Base-by-base conservation (phyloP, 2,797 vertebrate species). In the Cygnus olor region DNA sequence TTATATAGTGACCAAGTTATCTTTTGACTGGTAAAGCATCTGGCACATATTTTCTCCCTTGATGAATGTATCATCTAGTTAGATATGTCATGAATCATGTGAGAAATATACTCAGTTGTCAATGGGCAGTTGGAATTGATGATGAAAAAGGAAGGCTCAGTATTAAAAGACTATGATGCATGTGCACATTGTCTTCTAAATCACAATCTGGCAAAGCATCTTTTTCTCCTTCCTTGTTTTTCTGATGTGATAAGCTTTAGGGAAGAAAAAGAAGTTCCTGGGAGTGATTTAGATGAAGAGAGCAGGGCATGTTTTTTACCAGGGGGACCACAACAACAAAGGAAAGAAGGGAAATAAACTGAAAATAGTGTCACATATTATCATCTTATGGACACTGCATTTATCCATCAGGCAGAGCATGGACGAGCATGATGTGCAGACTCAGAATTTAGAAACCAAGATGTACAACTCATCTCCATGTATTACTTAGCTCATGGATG, bases 11-110 rank as follows among this genome's bases (percentile, higher is more conserved):
- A 77, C 40, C 69, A 28, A 63, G 27, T 44, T 82, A 57, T 54
- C 85, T 91, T 71, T 80, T 57, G 36, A 68, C 28, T 94, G 91
- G 69, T 36, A 71, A 93, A 93, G 47, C 47, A 78, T 85, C 82
- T 92, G 89, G 89, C 79, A 34, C 14, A 3, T 80, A 53, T 83
- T 78, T 91, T 71, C 17, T 88, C n/a, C 57, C 69, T 21, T 85
- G 61, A 34, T 80, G 56, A 69, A 83, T 24, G 14, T 53, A 40
- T 94, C 57, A 34, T 78, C 72, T 89, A 6, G 0, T 77, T 64
- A 78, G 69, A 71, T 73, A 47, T 93, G 81, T 56, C 64, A 20
- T 28, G 68, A 85, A 64, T 86, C 74, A 73, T 70, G 79, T 80
- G 87, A 89, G 58, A 93, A 68, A 30, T 36, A 70, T 80, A 65